A percentile compares a stretch with the other conserved stretches of the same genome.
phyloP scores from a whole-genome alignment of 2,888 invertebrate genomes.

The Drosophila borealis region DNA sequence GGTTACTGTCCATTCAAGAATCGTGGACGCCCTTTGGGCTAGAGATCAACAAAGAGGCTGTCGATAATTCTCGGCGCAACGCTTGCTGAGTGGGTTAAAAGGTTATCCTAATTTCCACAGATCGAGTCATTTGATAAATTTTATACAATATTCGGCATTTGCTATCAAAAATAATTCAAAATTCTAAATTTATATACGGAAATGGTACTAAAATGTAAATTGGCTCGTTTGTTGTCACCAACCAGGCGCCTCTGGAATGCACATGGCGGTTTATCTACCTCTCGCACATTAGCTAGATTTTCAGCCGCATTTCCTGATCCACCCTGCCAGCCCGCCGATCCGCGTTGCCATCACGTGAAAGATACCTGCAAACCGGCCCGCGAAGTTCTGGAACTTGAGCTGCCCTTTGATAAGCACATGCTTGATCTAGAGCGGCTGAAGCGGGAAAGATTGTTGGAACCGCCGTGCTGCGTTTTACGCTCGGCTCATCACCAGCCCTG shows the following conservation, averaged over 20 bases:
- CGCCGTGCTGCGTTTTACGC: slow-evolving; percentile 44
- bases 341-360: slow-evolving; percentile 21
- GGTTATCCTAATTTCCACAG: not conserved
- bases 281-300: not conserved
- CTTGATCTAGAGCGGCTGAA: slow-evolving; percentile 8
- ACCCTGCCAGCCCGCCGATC: slow-evolving; percentile 6
- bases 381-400: not conserved
- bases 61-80: not conserved
- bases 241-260: not conserved
- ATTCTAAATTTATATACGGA: slow-evolving; percentile 24
- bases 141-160: not conserved
- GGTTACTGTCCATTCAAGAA: slow-evolving; percentile 31
- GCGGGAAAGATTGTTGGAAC: not conserved
- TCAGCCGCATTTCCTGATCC: slow-evolving; percentile 7
- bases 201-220: slow-evolving; percentile 11
- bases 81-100: not conserved
- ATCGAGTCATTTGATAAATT: not conserved
- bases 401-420: slow-evolving; percentile 41
- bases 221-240: not conserved
- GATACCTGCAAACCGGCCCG: slow-evolving; percentile 24
- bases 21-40: slow-evolving; percentile 3
- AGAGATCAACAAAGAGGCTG: not conserved
- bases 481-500: slow-evolving; percentile 20
- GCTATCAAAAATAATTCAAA: slow-evolving; percentile 10
- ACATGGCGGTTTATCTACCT: not conserved